Conservation (phyloP, 2,113 vertebrate genomes). For the Danionella cerebrum region DNA sequence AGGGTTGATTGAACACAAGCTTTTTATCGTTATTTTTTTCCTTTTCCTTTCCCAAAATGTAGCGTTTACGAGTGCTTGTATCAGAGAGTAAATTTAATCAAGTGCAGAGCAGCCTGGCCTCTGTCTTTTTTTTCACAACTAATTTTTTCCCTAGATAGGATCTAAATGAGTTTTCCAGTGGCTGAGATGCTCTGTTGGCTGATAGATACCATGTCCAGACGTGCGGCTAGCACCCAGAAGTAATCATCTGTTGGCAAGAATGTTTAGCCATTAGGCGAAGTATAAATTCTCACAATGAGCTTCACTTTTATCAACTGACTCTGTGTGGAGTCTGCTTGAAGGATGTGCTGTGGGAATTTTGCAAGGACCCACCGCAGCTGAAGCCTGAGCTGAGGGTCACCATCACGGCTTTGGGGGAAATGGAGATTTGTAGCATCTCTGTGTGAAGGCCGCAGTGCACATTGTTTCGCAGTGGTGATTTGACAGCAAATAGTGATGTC, state of each 20-base stretch:
- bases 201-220: constrained; percentile 54
- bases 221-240: constrained; percentile 45
- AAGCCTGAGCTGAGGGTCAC: constrained; percentile 43
- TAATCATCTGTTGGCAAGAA: constrained; percentile 53
- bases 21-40: neutral
- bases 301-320: constrained; percentile 40
- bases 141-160: constrained; percentile 64
- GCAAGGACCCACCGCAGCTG: constrained; percentile 42
- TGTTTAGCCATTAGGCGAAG: constrained; percentile 37
- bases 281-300: constrained; percentile 42
- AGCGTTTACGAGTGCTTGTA: constrained; percentile 57
- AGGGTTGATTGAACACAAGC: constrained; percentile 16
- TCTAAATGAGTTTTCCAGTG: constrained; percentile 73
- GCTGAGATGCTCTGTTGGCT: constrained; percentile 52
- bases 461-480: constrained; percentile 51
- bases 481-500: constrained; percentile 57
- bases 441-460: constrained; percentile 51
- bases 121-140: constrained; percentile 42
- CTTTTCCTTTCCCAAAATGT: constrained; percentile 49
- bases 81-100: constrained; percentile 67
- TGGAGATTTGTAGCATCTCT: constrained; percentile 53
- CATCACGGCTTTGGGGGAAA: constrained; percentile 52
- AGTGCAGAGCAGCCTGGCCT: constrained; percentile 51
- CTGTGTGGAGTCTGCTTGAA: constrained; percentile 26
- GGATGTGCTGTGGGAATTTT: constrained; percentile 28